Percentiles rank a stretch among this genome's conserved stretches.
Evolutionary conservation across 2,888 invertebrate species (phyloP).

Genomic region (Meliscaeva auricollis): DNA sequence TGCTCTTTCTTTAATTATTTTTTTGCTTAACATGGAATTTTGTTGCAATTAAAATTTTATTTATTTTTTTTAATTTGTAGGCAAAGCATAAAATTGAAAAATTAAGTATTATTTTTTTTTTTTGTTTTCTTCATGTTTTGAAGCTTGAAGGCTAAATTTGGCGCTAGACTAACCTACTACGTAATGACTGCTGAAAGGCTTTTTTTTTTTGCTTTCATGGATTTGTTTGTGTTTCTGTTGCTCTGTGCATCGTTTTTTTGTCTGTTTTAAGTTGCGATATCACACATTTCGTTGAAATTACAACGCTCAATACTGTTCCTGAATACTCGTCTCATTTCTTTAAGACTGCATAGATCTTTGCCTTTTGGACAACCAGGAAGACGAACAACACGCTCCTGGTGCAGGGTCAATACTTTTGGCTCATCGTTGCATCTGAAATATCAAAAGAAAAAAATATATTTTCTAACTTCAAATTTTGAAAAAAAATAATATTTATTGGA

Average conservation of each 20-base stretch:
- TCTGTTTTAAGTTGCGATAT: conserved; percentile 55
- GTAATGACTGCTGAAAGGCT: conserved; percentile 54
- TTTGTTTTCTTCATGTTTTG: conserved; percentile 40
- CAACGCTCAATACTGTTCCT: conserved; percentile 87
- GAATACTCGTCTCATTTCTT: conserved; percentile 86
- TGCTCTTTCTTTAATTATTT: neutral
- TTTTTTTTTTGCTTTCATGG: conserved; percentile 16
- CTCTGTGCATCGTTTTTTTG: conserved; percentile 31
- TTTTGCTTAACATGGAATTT: neutral
- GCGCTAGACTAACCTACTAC: conserved; percentile 59
- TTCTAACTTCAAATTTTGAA: neutral
- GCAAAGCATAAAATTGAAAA: conserved; percentile 42
- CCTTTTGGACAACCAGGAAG: conserved; percentile 88
- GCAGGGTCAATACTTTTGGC: conserved; percentile 87
- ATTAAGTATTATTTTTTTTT: conserved; percentile 38
- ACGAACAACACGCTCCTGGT: conserved; percentile 90
- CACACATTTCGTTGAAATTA: conserved; percentile 88
- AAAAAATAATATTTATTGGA: neutral
- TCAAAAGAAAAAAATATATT: conserved; percentile 75
- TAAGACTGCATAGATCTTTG: conserved; percentile 88
- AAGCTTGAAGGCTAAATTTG: conserved; percentile 65
- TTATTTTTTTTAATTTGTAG: conserved; percentile 17
- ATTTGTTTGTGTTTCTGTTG: neutral
- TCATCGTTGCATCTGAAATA: conserved; percentile 85
- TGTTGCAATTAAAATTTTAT: conserved; percentile 4